phyloP scores from a whole-genome alignment of 2,113 vertebrate species.

The Prunella himalayana region DNA sequence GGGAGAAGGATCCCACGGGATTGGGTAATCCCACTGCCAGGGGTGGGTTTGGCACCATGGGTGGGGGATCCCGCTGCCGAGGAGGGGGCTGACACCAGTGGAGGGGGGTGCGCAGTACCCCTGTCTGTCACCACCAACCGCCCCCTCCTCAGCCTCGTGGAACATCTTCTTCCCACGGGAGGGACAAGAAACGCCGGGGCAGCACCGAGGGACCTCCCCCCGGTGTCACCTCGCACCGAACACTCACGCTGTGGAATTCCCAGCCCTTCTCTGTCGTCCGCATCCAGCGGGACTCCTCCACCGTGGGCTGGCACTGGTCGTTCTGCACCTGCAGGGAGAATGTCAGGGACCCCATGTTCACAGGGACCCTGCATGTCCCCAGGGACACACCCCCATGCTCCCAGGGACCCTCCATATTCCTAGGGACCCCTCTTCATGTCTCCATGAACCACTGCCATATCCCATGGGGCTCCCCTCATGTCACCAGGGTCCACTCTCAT shows the following conservation, averaged over 20 bases:
- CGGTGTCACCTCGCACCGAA: neutral
- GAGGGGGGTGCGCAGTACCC: neutral
- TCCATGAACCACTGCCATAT: neutral
- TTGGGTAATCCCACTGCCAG: neutral
- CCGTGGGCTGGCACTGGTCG: conserved; percentile 91
- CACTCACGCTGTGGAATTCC: conserved; percentile 80
- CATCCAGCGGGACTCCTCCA: conserved; percentile 85
- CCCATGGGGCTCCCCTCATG: no score
- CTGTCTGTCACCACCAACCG: neutral
- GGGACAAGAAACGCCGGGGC: neutral
- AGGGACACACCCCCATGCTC: neutral
- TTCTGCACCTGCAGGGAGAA: conserved; percentile 84
- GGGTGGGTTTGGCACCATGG: neutral
- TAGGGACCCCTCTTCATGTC: neutral
- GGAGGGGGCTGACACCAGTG: neutral
- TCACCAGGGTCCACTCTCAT: neutral
- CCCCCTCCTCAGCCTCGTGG: neutral
- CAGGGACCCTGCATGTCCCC: neutral
- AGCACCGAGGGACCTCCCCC: neutral
- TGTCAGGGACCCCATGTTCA: neutral
- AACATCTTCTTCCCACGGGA: neutral
- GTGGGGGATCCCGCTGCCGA: neutral
- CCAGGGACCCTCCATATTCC: neutral
- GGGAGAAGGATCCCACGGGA: neutral
- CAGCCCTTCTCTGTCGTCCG: conserved; percentile 83